phyloP scores from a whole-genome alignment of 2,797 vertebrate genomes.

The Enoplosus armatus region DNA sequence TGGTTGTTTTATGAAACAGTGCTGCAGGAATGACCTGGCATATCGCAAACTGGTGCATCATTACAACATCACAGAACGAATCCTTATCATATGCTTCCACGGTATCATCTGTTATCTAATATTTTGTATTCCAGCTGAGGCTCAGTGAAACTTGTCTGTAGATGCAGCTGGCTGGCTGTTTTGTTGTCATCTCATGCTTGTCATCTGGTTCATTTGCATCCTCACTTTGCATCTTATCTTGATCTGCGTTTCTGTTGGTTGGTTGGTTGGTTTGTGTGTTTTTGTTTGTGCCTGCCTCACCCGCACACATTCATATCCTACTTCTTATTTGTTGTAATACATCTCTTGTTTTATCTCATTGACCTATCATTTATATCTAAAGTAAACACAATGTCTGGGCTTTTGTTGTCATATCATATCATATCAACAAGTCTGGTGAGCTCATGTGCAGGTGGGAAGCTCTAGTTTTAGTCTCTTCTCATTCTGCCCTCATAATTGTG shows the following conservation, averaged over 20 bases:
- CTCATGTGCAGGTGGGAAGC: neutral
- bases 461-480: neutral
- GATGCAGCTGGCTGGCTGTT: slow-evolving; percentile 19
- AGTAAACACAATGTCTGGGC: neutral
- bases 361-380: neutral
- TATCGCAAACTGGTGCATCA: neutral
- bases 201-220: slow-evolving; percentile 34
- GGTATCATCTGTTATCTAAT: slow-evolving; percentile 20
- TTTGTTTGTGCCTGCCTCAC: neutral
- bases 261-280: neutral
- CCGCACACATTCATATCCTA: neutral
- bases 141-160: slow-evolving; percentile 11
- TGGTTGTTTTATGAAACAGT: slow-evolving; percentile 9
- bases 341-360: neutral
- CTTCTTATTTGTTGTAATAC: neutral
- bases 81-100: slow-evolving; percentile 15
- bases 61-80: slow-evolving; percentile 6
- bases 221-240: slow-evolving; percentile 38
- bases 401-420: slow-evolving; percentile 5
- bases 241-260: neutral
- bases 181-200: slow-evolving; percentile 19
- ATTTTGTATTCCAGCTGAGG: slow-evolving; percentile 33
- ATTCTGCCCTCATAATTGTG: neutral
- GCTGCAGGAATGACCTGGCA: neutral
- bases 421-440: neutral